Evolutionary conservation across 2,888 invertebrate species (phyloP), one percentile per base, ranked within the genome.

Genomic region (Halocaridina rubra): DNA sequence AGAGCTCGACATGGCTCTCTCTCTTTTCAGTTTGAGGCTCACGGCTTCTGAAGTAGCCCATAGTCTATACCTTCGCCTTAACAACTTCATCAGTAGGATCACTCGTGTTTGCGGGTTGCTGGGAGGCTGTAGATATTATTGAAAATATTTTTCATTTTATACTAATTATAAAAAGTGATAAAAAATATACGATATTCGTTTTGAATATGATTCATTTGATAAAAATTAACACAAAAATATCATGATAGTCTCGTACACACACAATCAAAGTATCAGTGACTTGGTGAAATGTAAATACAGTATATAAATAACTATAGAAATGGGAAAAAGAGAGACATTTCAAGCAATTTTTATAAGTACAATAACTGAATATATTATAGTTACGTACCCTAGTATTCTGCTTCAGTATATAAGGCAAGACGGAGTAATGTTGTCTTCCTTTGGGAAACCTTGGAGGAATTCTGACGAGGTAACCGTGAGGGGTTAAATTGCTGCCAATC

Each of bases 1-100:
- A 29, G n/a, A 90, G 86, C n/a, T 92, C 92, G 89, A 92, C 93
- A 96, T 96, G 90, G 94, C 95, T 13, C 94, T 94, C 90, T 92
- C 96, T 59, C 89, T 91, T 57, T 89, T 90, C 33, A 91, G 91
- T 90, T 91, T 91, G 87, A 91, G 92, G 71, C 95, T 96, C 3
- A 93, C 96, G 61, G 95, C 96, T 86, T 85, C 80, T 8, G 80
- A 80, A 10, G 27, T 27, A 27, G 72, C 59, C 84, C 84, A 84
- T 24, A 77, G 64, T 10, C 69, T 53, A 53, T 85, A 64, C 13
- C 82, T 72, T 19, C 75, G 80, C 16, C 39, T 39, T 0, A 87
- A 59, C 2, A 87, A 19, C 27, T 57, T 59, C 30, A 32, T 78
- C 4, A 87, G 46, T 27, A 87, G 29, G n/a, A 87, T 69, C 27